phyloP scores from a whole-genome alignment of 2,113 vertebrate species.

The Herpetotheres cachinnans region DNA sequence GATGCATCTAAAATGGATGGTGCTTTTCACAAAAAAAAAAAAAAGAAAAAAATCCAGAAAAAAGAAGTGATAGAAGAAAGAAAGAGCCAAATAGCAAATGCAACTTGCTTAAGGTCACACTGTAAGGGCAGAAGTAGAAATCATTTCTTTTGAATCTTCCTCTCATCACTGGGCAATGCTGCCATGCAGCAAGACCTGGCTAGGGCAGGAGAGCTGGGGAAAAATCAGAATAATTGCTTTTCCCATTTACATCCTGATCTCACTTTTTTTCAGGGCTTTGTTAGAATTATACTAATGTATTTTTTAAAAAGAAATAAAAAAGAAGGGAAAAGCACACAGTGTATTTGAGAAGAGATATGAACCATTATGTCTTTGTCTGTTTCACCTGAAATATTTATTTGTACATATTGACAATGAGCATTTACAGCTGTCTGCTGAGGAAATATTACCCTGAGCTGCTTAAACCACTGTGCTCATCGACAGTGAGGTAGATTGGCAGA shows the following conservation, averaged over 20 bases:
- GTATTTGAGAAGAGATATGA: not conserved
- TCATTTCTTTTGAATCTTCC: not conserved
- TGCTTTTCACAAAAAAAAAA: not conserved
- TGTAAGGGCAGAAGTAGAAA: not conserved
- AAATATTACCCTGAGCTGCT: constrained; percentile 27
- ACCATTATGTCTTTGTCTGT: not conserved
- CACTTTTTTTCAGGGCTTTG: not conserved
- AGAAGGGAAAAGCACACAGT: not conserved
- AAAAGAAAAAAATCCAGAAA: not conserved
- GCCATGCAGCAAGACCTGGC: not conserved
- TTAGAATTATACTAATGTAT: not conserved
- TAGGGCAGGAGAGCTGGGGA: not conserved
- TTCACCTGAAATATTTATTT: constrained; percentile 52
- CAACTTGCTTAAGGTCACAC: not conserved
- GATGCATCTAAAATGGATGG: not conserved
- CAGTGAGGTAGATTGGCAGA: not conserved
- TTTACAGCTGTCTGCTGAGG: constrained; percentile 35
- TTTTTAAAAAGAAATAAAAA: not conserved
- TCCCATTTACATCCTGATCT: not conserved
- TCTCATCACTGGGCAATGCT: not conserved
- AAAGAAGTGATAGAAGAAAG: not conserved
- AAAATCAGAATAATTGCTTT: not conserved
- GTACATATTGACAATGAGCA: constrained; percentile 59
- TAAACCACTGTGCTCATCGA: constrained; percentile 11
- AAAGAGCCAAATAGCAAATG: not conserved